Base-by-base conservation (phyloP, 2,888 invertebrate species). In the Drosophila prostipennis region DNA sequence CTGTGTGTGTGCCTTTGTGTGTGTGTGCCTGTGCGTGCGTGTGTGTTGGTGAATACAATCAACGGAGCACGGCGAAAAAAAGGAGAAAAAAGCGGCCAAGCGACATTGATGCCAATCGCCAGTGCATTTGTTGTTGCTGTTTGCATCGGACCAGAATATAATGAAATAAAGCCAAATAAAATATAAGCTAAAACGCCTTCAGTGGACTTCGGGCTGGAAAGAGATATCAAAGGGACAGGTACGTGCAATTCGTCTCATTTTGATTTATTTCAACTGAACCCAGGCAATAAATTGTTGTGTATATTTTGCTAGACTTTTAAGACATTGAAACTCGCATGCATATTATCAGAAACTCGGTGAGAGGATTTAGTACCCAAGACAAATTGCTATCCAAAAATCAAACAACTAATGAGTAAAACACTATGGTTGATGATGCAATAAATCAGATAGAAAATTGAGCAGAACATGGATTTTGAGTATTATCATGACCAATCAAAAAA, bases 51-150 rank as follows among this genome's bases (percentile, higher is more conserved):
- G 53, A 63, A 70, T 54, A 72, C 58, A 58, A 63, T 39, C 63
- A 64, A 48, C 59, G 23, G 58, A 68, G 61, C 49, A 65, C 53
- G 57, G 74, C 61, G 64, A 13, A 48, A 48, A 48, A 16, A 29
- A 16, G 29, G 29, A 29, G 10, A 74, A 69, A 82, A 88, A 87
- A 84, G 77, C 89, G 69, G 74, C 77, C 88, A 80, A 89, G 77
- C 89, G 89, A 89, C 84, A 85, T 85, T 84, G 89, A 88, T 86
- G 89, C 78, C 79, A 85, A 85, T 87, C 81, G 74, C 56, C 73
- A 67, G 55, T 87, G 81, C 81, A 85, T 70, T 67, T 55, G 42
- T 69, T 68, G 55, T 63, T 58, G 69, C 37, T 23, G 46, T 46
- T 70, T 74, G 63, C 57, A 72, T 56, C 63, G 69, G 64, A 70